Evolutionary conservation across 2,888 invertebrate species (phyloP), one percentile per base, ranked within the genome.

Genomic region (Panorpa germanica): DNA sequence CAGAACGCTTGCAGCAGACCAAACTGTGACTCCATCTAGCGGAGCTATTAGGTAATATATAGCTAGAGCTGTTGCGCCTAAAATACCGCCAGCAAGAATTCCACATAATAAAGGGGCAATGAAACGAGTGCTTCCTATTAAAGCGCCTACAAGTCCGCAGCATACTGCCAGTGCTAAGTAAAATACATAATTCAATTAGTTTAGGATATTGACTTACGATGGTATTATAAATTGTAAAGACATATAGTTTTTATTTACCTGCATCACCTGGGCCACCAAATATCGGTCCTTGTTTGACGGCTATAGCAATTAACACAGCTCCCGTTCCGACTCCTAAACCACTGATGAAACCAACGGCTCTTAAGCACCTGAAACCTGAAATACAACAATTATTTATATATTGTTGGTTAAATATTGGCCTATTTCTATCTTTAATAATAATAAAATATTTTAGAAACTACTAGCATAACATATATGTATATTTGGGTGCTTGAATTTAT

Each of bases 331-430:
- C 85, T 35, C 81, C 73, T 49, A 85, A 76, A 18, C 86, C 86
- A 27, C 82, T 85, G 29, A 85, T 61, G 52, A 86, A 86, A 70
- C 85, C 81, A 35, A 77, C 72, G 9, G 80, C 80, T 52, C 83
- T 82, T 54, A 85, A 78, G 52, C 81, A 83, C 37, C 85, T 69
- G 55, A 86, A 86, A 32, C 86, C 83, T 81, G 61, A 38, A 60
- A 51, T 41, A 35, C 35, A 25, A 37, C 25, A 34, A 12, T 28
- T 26, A 25, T 19, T 13, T 25, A 8, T 7, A 10, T 15, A 6
- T 3, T 20, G 20, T n/a, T n/a, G n/a, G n/a, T n/a, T n/a, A n/a
- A n/a, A n/a, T n/a, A n/a, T n/a, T n/a, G n/a, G n/a, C n/a, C n/a
- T n/a, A n/a, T n/a, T n/a, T n/a, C n/a, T n/a, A n/a, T n/a, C n/a